A percentile compares a stretch with the other conserved stretches of the same genome.
Evolutionary conservation across 2,113 vertebrate genomes (phyloP).

Genomic region (Nothocercus nigrocapillus): DNA sequence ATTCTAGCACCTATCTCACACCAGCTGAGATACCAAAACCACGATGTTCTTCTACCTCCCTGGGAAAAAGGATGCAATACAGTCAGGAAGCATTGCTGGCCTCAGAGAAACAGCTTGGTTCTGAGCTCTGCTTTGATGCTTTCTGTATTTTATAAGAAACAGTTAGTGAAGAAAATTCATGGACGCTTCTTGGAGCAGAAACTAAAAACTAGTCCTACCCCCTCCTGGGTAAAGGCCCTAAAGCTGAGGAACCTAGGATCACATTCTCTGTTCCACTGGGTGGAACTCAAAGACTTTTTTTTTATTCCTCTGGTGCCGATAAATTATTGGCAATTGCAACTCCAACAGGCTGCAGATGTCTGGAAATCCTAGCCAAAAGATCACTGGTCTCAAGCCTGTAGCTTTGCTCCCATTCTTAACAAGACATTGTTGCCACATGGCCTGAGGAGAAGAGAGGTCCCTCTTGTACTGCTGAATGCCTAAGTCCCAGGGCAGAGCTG

Average conservation of each 20-base stretch:
- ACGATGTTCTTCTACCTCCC: neutral
- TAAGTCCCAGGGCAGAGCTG: neutral
- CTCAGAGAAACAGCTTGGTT: neutral
- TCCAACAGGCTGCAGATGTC: neutral
- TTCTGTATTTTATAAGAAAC: conserved; percentile 8
- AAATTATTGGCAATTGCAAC: neutral
- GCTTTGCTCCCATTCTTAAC: neutral
- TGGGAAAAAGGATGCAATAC: neutral
- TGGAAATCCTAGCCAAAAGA: conserved; percentile 2
- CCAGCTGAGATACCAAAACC: neutral
- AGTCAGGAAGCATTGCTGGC: neutral
- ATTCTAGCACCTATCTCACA: neutral
- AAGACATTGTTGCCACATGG: neutral
- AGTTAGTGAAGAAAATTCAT: neutral
- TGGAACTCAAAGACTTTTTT: neutral
- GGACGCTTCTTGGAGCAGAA: neutral
- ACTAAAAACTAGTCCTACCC: neutral
- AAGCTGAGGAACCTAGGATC: neutral
- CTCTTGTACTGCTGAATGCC: neutral
- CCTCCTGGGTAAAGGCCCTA: neutral
- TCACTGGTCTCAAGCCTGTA: neutral
- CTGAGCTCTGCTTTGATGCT: neutral
- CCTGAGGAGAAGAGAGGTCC: neutral
- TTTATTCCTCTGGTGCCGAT: neutral
- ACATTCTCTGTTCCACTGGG: conserved; percentile 2